Conservation (phyloP, 2,888 invertebrate species). For the Pristionchus entomophagus region DNA sequence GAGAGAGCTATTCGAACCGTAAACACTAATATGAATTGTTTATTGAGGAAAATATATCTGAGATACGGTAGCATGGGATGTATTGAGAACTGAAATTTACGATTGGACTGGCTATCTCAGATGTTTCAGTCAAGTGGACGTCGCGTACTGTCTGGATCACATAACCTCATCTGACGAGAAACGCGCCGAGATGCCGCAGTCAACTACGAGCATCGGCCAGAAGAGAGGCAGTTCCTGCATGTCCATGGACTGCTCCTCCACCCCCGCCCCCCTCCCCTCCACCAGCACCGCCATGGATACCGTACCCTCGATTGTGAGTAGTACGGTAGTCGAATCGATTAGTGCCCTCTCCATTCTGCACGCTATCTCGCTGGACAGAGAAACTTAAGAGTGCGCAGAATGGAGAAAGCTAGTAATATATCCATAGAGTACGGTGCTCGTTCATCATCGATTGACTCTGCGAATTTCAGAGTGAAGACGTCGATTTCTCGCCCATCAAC, state of each 20-base stretch:
- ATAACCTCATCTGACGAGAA: neutral
- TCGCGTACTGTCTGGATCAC: conserved; percentile 36
- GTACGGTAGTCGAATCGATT: no score
- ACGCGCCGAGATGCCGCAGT: neutral
- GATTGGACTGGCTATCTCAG: neutral
- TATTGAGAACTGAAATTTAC: no score
- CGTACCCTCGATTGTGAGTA: neutral
- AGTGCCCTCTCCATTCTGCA: no score
- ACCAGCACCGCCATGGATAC: neutral
- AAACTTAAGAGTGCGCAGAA: no score
- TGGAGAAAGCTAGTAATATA: no score
- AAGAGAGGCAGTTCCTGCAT: conserved; percentile 31
- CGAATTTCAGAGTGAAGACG: conserved; percentile 8
- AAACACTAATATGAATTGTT: no score
- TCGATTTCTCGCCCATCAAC: conserved; percentile 46
- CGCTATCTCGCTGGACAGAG: no score
- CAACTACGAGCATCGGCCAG: neutral
- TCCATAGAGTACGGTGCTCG: no score
- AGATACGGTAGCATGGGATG: no score
- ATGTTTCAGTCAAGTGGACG: neutral
- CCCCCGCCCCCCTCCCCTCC: neutral
- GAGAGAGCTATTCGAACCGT: no score
- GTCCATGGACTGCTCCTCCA: neutral
- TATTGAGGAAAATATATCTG: no score
- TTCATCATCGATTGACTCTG: neutral